Conservation (phyloP, 2,113 vertebrate species). For the Typhlomys cinereus region DNA sequence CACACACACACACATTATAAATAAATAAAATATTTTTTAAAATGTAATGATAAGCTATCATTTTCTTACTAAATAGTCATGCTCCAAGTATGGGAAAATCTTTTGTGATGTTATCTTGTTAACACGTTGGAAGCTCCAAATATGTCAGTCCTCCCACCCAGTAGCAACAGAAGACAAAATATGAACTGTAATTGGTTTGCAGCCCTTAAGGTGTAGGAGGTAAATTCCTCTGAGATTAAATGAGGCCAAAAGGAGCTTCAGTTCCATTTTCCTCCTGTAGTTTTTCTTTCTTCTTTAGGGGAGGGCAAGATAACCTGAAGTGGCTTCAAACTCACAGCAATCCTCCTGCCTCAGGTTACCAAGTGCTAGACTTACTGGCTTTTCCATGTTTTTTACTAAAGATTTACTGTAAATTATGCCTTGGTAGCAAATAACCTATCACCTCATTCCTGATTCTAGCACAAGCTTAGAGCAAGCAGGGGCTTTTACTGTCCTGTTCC, state of each 20-base stretch:
- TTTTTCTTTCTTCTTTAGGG: neutral
- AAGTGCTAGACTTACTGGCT: neutral
- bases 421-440: conserved; percentile 11
- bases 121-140: conserved; percentile 45
- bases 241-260: conserved; percentile 31
- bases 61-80: conserved; percentile 8
- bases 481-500: neutral
- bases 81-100: neutral
- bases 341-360: neutral
- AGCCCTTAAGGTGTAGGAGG: conserved; percentile 59
- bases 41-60: too few species aligned
- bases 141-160: conserved; percentile 43
- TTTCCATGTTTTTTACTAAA: conserved; percentile 20
- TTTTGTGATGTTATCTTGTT: conserved; percentile 53
- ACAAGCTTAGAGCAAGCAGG: neutral
- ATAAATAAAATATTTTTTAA: too few species aligned
- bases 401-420: conserved; percentile 13
- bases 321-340: neutral
- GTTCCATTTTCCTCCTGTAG: neutral
- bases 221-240: conserved; percentile 68
- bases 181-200: conserved; percentile 70
- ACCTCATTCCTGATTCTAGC: neutral
- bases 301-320: neutral
- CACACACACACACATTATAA: too few species aligned
- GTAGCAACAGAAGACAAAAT: conserved; percentile 56